These are phyloP conservation scores for Pterophyllum scalare DNA, from an alignment of 2,113 vertebrate species.

Conservation along the genomic window DNA sequence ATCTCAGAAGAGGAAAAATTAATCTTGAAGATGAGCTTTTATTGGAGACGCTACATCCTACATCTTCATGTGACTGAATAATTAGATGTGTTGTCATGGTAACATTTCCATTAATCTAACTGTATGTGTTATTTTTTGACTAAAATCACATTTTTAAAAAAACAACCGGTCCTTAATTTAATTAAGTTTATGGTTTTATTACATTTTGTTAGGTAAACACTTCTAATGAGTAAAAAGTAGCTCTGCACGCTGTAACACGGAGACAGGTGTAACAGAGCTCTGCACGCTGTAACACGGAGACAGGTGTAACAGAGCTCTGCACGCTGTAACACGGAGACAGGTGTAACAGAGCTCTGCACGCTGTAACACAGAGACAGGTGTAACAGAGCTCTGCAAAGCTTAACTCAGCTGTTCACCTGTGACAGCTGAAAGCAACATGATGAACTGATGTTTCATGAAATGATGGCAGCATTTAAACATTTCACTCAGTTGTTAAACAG, in stretches of 20 bases:
- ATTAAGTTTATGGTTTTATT: neutral
- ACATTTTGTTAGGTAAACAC: neutral
- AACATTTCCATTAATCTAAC: neutral
- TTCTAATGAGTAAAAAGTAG: neutral
- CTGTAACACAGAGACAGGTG: neutral
- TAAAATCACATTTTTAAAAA: neutral
- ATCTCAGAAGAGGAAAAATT: slow-evolving; percentile 1
- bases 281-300: too few relatives aligned
- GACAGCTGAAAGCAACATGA: neutral
- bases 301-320: too few relatives aligned
- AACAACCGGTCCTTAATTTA: too few relatives aligned
- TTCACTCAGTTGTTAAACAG: slow-evolving; percentile 12
- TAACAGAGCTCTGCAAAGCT: neutral
- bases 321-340: too few relatives aligned
- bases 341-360: too few relatives aligned
- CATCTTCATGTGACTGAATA: neutral
- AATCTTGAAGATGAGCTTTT: neutral
- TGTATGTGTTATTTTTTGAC: neutral
- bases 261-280: too few relatives aligned
- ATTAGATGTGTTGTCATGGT: neutral
- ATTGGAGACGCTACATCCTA: neutral
- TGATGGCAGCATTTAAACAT: neutral
- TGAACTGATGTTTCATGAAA: neutral
- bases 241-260: too few relatives aligned
- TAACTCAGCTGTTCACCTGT: neutral